These are phyloP conservation scores for Patiria miniata DNA, from an alignment of 35 echinoderm and acorn worm genomes.

Conservation along the genomic window DNA sequence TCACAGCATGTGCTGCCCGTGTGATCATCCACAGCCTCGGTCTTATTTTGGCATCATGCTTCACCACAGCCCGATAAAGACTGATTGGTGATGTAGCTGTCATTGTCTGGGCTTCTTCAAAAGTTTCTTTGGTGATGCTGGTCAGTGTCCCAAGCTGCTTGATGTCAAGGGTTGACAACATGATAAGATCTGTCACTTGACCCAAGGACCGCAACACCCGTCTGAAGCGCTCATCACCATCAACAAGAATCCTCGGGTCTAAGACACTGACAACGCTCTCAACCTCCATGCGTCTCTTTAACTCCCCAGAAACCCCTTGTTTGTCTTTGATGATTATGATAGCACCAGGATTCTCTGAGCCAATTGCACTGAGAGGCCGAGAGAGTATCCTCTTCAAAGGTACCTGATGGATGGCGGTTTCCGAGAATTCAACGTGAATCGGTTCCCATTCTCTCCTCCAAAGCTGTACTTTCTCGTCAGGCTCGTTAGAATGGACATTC, in stretches of 20 bases:
- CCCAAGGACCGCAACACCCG: conserved; percentile 87
- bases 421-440: conserved; percentile 49
- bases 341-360: conserved; percentile 86
- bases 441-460: conserved; percentile 86
- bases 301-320: conserved; percentile 71
- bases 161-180: conserved; percentile 83
- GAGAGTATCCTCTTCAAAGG: conserved; percentile 11
- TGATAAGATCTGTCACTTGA: conserved; percentile 84
- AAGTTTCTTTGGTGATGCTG: conserved; percentile 73
- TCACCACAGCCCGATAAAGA: conserved; percentile 72
- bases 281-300: conserved; percentile 82
- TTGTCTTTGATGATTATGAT: conserved; percentile 94
- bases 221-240: conserved; percentile 85
- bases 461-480: conserved; percentile 78
- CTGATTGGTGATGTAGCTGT: conserved; percentile 76
- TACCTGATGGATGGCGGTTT: conserved; percentile 29
- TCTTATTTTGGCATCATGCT: conserved; percentile 69
- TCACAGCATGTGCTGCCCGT: conserved; percentile 81
- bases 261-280: conserved; percentile 94
- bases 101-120: conserved; percentile 74
- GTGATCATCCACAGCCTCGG: conserved; percentile 89
- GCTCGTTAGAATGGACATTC: conserved; percentile 86
- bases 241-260: conserved; percentile 83
- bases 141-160: conserved; percentile 60
- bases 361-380: conserved; percentile 81